Percentiles rank a stretch among this genome's conserved stretches.
Conservation (phyloP, 2,888 invertebrate genomes). For the Eucriotettix oculatus region DNA sequence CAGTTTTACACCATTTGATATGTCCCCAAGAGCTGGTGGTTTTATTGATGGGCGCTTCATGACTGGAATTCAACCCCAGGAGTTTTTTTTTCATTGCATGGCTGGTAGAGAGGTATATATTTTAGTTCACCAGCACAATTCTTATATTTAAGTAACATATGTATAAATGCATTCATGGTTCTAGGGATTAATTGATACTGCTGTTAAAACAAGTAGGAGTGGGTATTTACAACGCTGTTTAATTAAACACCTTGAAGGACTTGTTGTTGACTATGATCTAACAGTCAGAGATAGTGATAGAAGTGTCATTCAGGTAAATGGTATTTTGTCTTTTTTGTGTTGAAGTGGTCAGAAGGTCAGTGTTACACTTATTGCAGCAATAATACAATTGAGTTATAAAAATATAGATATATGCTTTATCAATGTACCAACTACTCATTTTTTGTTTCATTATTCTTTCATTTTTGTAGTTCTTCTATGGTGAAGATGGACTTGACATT, state of each 20-base stretch:
- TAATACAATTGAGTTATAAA: no score
- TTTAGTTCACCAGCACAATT: neutral
- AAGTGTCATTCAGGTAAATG: constrained; percentile 62
- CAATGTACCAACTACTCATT: no score
- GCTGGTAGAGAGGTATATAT: constrained; percentile 83
- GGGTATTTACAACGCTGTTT: constrained; percentile 95
- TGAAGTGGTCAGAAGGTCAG: no score
- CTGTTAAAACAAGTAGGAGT: constrained; percentile 96
- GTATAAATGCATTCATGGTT: constrained; percentile 2
- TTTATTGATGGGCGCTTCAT: constrained; percentile 93
- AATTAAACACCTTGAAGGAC: constrained; percentile 92
- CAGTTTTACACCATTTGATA: constrained; percentile 76
- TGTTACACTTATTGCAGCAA: no score
- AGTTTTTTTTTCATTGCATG: constrained; percentile 99
- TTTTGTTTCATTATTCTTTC: neutral
- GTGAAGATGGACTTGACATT: constrained; percentile 88
- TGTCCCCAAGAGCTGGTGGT: constrained; percentile 83
- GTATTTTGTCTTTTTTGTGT: neutral
- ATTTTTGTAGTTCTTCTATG: constrained; percentile 56
- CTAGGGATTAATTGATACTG: constrained; percentile 94
- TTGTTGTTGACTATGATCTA: constrained; percentile 81
- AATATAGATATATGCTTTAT: no score
- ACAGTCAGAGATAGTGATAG: constrained; percentile 93
- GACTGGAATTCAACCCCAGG: constrained; percentile 96
- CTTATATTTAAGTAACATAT: constrained; percentile 2